A percentile compares a stretch with the other conserved stretches of the same genome.
phyloP scores from a whole-genome alignment of 2,113 vertebrate species.

The Passer montanus region DNA sequence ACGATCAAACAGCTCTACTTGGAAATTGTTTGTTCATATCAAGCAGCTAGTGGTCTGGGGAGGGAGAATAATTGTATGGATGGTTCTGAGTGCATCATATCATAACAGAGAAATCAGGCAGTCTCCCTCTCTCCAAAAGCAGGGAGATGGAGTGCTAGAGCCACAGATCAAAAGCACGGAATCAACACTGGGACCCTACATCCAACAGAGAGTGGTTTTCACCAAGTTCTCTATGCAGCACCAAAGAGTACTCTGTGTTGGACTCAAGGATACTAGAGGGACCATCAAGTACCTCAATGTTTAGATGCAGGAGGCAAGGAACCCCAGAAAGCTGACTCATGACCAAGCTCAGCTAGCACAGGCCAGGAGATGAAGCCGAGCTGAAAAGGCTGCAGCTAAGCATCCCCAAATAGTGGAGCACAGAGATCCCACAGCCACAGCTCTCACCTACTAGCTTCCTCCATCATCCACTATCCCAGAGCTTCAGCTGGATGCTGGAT shows the following conservation, averaged over 20 bases:
- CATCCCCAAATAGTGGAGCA: not conserved
- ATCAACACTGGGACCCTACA: not conserved
- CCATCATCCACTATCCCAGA: not conserved
- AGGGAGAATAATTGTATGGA: not conserved
- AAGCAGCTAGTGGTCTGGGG: not conserved
- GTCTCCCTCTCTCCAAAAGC: not conserved
- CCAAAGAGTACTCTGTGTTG: not conserved
- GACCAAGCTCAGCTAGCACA: not conserved
- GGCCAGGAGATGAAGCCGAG: not conserved
- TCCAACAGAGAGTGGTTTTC: not conserved
- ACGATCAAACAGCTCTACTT: not conserved
- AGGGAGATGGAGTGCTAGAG: not conserved
- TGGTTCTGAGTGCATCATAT: not conserved
- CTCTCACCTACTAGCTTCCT: not conserved
- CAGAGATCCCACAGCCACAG: not conserved
- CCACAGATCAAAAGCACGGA: not conserved
- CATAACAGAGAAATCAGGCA: not conserved
- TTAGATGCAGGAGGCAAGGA: not conserved
- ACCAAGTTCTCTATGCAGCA: not conserved
- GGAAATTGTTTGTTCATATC: not conserved
- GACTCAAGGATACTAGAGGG: not conserved
- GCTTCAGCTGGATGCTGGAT: not conserved
- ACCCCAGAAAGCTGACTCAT: not conserved
- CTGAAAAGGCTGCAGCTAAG: not conserved
- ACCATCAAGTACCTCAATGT: not conserved